Conservation (phyloP, 2,113 vertebrate genomes). For the Austrofundulus limnaeus region DNA sequence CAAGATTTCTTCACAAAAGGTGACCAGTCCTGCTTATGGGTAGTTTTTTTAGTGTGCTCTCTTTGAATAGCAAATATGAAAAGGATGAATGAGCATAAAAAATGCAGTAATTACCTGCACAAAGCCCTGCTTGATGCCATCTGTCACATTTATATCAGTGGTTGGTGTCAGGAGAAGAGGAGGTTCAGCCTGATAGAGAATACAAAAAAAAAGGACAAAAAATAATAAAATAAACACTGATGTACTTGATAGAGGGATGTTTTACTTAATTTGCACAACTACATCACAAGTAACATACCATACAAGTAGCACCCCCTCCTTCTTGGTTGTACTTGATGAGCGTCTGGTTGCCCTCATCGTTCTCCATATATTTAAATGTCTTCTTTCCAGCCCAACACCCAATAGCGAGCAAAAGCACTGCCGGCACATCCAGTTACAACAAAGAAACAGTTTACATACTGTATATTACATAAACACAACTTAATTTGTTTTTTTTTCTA, state of each 20-base stretch:
- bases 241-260: not conserved
- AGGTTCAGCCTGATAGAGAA: conserved; percentile 40
- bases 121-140: conserved; percentile 6
- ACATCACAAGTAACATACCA: conserved; percentile 50
- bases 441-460: too few species aligned
- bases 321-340: conserved; percentile 78
- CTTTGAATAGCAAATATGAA: too few species aligned
- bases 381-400: conserved; percentile 9
- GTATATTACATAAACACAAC: not conserved
- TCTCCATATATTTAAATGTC: not conserved
- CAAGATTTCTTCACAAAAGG: not conserved
- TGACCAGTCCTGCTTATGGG: not conserved
- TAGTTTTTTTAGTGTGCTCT: not conserved
- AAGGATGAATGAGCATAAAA: not conserved
- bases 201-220: not conserved
- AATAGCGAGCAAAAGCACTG: not conserved
- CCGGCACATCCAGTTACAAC: not conserved
- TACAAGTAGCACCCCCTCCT: conserved; percentile 59
- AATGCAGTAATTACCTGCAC: conserved; percentile 21
- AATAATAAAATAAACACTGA: too few species aligned
- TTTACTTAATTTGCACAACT: not conserved
- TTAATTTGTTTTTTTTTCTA: not conserved
- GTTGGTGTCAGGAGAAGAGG: conserved; percentile 1
- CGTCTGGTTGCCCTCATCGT: conserved; percentile 67
- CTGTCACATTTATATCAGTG: not conserved